Conservation (phyloP, 2,888 invertebrate species). For the Idaea straminata region DNA sequence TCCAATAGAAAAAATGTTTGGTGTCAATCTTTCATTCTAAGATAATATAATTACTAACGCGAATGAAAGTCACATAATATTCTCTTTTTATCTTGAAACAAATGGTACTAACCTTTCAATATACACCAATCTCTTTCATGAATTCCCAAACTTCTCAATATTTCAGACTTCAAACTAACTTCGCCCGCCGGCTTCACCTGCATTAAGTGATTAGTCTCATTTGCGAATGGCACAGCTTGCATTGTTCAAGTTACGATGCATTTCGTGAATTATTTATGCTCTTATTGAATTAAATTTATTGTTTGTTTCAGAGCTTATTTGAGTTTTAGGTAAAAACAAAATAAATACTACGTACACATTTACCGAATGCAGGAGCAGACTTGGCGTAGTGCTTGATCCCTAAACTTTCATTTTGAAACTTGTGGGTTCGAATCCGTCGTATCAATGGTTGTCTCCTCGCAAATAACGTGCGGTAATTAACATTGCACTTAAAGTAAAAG, state of each 20-base stretch:
- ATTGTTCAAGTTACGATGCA: constrained; percentile 39
- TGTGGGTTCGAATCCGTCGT: too few species aligned
- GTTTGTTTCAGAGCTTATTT: neutral
- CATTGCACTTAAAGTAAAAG: too few species aligned
- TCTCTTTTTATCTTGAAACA: constrained; percentile 11
- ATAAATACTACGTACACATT: neutral
- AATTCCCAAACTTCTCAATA: constrained; percentile 61
- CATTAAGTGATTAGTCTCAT: constrained; percentile 76
- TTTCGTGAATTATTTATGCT: constrained; percentile 38
- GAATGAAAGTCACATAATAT: neutral
- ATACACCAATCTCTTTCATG: constrained; percentile 39
- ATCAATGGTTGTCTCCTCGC: too few species aligned
- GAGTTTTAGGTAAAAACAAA: neutral
- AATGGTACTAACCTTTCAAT: constrained; percentile 34
- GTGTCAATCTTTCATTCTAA: neutral
- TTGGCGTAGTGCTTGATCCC: too few species aligned
- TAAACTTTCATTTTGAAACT: too few species aligned
- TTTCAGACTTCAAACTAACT: constrained; percentile 54
- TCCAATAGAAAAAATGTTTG: too few species aligned
- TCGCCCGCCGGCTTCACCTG: constrained; percentile 52
- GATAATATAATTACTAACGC: neutral
- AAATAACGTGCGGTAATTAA: too few species aligned
- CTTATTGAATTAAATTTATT: neutral
- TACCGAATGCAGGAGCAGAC: too few species aligned
- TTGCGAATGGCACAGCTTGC: constrained; percentile 66